These are phyloP conservation scores for Aurelia sp. DNA, from an alignment of 30 jellyfish, hydroid and myxozoan genomes.

Conservation along the genomic window DNA sequence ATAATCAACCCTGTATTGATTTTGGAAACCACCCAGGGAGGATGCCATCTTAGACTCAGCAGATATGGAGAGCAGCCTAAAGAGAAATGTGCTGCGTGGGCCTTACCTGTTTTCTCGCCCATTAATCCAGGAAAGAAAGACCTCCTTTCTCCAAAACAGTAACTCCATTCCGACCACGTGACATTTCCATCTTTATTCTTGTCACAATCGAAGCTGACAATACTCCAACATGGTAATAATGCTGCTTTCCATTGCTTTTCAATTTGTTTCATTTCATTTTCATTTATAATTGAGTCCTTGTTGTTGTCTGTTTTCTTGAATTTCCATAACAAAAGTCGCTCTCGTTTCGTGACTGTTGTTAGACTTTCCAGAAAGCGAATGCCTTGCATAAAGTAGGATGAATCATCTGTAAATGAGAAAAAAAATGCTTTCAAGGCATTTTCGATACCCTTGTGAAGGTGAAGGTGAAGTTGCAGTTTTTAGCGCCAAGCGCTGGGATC, in stretches of 20 bases:
- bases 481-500: too few species aligned
- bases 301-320: constrained; percentile 57
- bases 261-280: constrained; percentile 40
- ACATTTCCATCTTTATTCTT: constrained; percentile 47
- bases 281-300: constrained; percentile 44
- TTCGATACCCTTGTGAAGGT: too few species aligned
- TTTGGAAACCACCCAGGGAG: too few species aligned
- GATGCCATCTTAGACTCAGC: too few species aligned
- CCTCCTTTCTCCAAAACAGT: constrained; percentile 40
- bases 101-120: too few species aligned
- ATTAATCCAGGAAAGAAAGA: too few species aligned
- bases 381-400: constrained; percentile 31
- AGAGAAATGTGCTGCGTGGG: too few species aligned
- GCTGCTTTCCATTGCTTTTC: constrained; percentile 31
- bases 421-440: not conserved
- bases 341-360: constrained; percentile 44
- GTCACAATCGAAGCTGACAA: constrained; percentile 40
- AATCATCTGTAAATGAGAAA: constrained; percentile 8
- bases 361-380: constrained; percentile 58
- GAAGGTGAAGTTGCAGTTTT: too few species aligned
- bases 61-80: too few species aligned
- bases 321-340: constrained; percentile 72
- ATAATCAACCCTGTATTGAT: too few species aligned
- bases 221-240: constrained; percentile 36
- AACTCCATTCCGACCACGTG: constrained; percentile 82